Conservation (phyloP, 2,888 invertebrate species). For the Drosophila prolongata region DNA sequence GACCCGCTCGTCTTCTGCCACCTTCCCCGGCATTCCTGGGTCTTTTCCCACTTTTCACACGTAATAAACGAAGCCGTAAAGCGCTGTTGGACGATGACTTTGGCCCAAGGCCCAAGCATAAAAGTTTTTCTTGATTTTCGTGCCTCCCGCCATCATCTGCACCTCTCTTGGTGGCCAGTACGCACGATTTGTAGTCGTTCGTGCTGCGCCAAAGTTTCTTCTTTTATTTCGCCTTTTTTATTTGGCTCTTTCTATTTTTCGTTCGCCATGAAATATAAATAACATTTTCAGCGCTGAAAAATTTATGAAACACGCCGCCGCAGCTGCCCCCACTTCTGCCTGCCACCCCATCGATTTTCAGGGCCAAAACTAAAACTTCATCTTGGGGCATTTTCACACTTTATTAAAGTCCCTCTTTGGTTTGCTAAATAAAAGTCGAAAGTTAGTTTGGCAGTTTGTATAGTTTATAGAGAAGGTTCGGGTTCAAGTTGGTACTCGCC, state of each 20-base stretch:
- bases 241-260: conserved; percentile 33
- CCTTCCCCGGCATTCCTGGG: background rate
- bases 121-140: conserved; percentile 53
- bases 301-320: conserved; percentile 76
- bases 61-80: conserved; percentile 78
- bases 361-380: conserved; percentile 48
- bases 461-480: conserved; percentile 36
- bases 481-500: background rate
- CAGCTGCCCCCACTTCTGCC: conserved; percentile 32
- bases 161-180: conserved; percentile 52
- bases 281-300: conserved; percentile 78
- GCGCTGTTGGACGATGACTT: conserved; percentile 53
- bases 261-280: conserved; percentile 78
- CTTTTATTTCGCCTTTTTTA: conserved; percentile 41
- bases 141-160: conserved; percentile 23
- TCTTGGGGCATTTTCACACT: conserved; percentile 72
- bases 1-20: conserved; percentile 7
- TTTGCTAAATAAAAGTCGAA: conserved; percentile 69
- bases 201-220: conserved; percentile 76
- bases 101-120: conserved; percentile 52
- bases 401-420: conserved; percentile 68
- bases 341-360: conserved; percentile 67
- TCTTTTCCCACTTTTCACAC: conserved; percentile 66
- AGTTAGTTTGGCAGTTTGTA: conserved; percentile 66
- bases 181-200: conserved; percentile 78